A percentile compares a stretch with the other conserved stretches of the same genome.
Conservation (phyloP, 1,140 invertebrate species). For the Steinernema feltiae region DNA sequence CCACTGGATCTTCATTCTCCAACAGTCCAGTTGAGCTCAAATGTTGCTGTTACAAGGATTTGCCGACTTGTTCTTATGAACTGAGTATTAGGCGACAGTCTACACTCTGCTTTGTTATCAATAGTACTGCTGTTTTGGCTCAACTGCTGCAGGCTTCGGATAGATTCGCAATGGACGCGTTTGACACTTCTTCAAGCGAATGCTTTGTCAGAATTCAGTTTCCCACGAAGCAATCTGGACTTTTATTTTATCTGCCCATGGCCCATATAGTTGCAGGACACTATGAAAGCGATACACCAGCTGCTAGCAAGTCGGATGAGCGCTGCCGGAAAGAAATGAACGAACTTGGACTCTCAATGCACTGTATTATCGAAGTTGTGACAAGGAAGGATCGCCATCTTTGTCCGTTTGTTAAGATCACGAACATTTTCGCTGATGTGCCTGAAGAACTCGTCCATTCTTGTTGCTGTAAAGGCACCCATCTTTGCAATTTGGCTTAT, state of each 20-base stretch:
- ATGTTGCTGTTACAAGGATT: neutral
- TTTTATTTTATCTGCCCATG: too few species aligned
- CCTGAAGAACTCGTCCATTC: neutral
- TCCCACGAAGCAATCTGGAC: neutral
- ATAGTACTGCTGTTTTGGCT: too few species aligned
- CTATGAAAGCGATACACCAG: too few species aligned
- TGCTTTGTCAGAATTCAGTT: neutral
- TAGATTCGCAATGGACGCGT: neutral
- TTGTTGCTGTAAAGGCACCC: neutral
- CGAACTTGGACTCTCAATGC: neutral
- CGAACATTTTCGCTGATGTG: neutral
- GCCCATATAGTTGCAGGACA: too few species aligned
- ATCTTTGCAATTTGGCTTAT: neutral
- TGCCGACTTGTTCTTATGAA: neutral
- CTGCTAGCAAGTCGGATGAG: neutral
- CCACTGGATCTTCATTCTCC: too few species aligned
- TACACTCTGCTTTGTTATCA: neutral
- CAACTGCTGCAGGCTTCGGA: too few species aligned
- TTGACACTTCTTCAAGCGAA: neutral
- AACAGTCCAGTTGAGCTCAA: neutral
- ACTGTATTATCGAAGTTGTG: neutral
- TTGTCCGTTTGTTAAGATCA: too few species aligned
- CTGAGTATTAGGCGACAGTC: neutral
- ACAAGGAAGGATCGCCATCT: neutral
- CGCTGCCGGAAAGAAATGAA: neutral